These are phyloP conservation scores for Acleris laterana DNA, from an alignment of 2,888 invertebrate species.

Conservation along the genomic window DNA sequence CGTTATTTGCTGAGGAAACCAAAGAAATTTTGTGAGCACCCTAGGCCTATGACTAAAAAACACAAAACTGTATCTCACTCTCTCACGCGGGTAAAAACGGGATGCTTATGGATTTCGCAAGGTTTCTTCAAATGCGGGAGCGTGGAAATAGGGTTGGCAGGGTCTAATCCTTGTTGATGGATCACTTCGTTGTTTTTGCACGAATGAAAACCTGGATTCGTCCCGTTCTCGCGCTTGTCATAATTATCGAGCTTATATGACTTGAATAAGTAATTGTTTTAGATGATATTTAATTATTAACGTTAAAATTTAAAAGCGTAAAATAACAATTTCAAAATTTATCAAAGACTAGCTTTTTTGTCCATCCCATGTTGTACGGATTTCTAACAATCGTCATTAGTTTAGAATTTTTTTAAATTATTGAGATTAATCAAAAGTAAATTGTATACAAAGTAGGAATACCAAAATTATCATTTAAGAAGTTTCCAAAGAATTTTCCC, in stretches of 20 bases:
- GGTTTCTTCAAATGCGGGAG: conserved; percentile 35
- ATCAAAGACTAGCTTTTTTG: no score
- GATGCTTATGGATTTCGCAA: conserved; percentile 18
- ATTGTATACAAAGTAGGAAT: no score
- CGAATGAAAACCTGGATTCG: conserved; percentile 57
- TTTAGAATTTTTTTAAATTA: no score
- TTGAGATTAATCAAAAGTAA: no score
- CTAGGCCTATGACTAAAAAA: conserved; percentile 24
- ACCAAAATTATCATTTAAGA: no score
- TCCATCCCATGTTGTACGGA: no score
- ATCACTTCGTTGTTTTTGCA: conserved; percentile 64
- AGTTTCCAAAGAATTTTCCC: no score
- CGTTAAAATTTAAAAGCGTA: no score
- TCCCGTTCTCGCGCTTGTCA: conserved; percentile 39
- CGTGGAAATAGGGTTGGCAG: conserved; percentile 20
- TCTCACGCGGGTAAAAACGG: neutral
- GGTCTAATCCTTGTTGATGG: conserved; percentile 67
- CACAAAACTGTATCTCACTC: conserved; percentile 5
- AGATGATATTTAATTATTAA: no score
- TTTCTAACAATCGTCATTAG: no score
- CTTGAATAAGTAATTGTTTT: conserved; percentile 25
- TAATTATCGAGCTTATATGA: conserved; percentile 32
- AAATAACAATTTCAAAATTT: no score
- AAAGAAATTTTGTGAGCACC: conserved; percentile 48
- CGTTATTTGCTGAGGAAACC: conserved; percentile 51